These are phyloP conservation scores for Intellagama lesueurii DNA, from an alignment of 2,797 vertebrate genomes.

Conservation along the genomic window DNA sequence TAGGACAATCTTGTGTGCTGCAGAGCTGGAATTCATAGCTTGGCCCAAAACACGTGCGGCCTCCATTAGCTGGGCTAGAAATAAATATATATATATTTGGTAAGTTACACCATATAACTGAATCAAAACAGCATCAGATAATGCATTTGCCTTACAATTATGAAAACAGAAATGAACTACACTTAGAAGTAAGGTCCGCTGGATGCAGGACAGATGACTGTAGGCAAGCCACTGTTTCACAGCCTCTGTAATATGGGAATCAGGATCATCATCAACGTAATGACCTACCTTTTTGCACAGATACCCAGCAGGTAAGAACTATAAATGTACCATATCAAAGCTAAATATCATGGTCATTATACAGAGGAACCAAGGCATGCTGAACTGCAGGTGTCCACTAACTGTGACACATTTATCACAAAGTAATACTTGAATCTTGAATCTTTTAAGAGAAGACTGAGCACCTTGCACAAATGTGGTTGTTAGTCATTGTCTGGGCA, in stretches of 20 bases:
- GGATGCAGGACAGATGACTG: not conserved
- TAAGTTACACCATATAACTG: not conserved
- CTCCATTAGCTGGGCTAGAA: constrained; percentile 91
- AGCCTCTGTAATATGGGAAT: not conserved
- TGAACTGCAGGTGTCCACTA: too few species aligned
- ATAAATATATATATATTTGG: fast-evolving
- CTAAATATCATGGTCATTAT: not conserved
- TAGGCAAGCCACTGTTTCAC: not conserved
- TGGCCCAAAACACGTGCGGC: constrained; percentile 88
- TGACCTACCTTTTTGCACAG: not conserved
- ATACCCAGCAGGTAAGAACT: not conserved
- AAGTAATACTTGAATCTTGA: not conserved
- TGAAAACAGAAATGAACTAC: not conserved
- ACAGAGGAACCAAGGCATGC: not conserved
- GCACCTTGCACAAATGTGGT: not conserved
- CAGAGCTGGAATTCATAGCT: constrained; percentile 94
- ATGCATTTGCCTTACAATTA: not conserved
- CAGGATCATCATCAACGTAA: not conserved
- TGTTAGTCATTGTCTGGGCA: not conserved
- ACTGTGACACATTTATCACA: not conserved
- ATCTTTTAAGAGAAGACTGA: too few species aligned
- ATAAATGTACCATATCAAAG: not conserved
- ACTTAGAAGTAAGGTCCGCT: not conserved
- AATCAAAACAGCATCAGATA: not conserved
- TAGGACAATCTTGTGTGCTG: constrained; percentile 89